Evolutionary conservation across 2,113 vertebrate genomes (phyloP).

Genomic region (Buteo buteo): DNA sequence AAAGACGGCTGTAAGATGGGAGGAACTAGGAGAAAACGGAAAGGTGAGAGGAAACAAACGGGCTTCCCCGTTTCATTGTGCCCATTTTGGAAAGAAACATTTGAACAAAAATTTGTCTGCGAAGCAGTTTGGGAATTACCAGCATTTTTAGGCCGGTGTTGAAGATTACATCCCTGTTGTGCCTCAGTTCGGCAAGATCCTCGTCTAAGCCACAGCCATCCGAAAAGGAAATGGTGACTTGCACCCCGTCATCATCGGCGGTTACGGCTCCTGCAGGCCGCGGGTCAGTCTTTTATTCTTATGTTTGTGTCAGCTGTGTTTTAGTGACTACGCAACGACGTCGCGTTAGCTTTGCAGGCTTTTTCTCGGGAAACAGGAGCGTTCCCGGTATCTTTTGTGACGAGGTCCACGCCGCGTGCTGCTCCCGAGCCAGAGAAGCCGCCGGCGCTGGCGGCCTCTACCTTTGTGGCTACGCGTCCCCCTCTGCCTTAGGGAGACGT

Average conservation of each 20-base stretch:
- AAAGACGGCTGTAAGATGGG: too few relatives aligned
- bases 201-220: accelerated
- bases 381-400: too few relatives aligned
- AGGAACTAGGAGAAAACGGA: background rate
- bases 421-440: too few relatives aligned
- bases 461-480: accelerated
- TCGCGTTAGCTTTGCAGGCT: accelerated
- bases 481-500: too few relatives aligned
- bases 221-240: background rate
- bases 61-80: background rate
- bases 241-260: accelerated
- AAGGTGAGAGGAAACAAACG: accelerated
- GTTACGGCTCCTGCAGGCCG: background rate
- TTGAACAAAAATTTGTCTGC: background rate
- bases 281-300: too few relatives aligned
- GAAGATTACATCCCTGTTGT: background rate
- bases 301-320: background rate
- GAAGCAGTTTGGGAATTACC: too few relatives aligned
- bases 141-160: background rate
- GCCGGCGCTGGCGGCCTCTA: accelerated
- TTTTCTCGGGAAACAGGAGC: accelerated
- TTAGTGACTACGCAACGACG: accelerated
- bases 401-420: accelerated
- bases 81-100: background rate
- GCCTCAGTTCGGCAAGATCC: background rate